Evolutionary conservation across 2,113 vertebrate genomes (phyloP).

Genomic region (Albula glossodonta): DNA sequence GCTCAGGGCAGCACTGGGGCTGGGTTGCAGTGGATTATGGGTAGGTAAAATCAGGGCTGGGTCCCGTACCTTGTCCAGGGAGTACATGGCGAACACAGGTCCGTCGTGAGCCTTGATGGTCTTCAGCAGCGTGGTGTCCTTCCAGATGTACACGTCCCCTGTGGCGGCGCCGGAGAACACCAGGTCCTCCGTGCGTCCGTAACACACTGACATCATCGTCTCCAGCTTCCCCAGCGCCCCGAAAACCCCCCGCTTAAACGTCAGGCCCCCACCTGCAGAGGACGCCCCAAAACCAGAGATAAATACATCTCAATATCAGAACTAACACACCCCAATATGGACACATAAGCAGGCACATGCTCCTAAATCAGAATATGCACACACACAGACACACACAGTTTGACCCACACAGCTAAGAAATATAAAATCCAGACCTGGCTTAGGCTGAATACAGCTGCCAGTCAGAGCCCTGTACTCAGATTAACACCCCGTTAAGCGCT

Average conservation of each 20-base stretch:
- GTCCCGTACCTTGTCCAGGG: constrained; percentile 88
- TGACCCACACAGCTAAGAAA: too few relatives aligned
- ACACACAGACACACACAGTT: too few relatives aligned
- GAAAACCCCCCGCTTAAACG: constrained; percentile 85
- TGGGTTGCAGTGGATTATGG: too few relatives aligned
- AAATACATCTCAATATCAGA: background rate
- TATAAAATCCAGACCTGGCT: too few relatives aligned
- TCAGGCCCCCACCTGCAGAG: constrained; percentile 91
- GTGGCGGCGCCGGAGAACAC: constrained; percentile 91
- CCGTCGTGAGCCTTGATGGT: constrained; percentile 95
- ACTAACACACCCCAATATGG: background rate
- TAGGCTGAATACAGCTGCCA: too few relatives aligned
- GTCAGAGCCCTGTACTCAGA: too few relatives aligned
- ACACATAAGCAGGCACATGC: background rate
- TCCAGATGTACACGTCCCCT: constrained; percentile 97
- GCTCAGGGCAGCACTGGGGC: too few relatives aligned
- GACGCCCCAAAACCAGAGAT: background rate
- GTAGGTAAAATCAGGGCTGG: background rate
- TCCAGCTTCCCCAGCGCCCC: constrained; percentile 84
- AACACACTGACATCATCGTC: constrained; percentile 95
- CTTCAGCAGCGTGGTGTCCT: constrained; percentile 84
- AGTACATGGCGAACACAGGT: constrained; percentile 95
- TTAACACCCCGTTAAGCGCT: too few relatives aligned
- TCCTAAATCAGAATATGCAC: background rate
- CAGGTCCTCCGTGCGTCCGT: constrained; percentile 85